phyloP scores from a whole-genome alignment of 2,888 invertebrate species.

The Linyphia triangularis region DNA sequence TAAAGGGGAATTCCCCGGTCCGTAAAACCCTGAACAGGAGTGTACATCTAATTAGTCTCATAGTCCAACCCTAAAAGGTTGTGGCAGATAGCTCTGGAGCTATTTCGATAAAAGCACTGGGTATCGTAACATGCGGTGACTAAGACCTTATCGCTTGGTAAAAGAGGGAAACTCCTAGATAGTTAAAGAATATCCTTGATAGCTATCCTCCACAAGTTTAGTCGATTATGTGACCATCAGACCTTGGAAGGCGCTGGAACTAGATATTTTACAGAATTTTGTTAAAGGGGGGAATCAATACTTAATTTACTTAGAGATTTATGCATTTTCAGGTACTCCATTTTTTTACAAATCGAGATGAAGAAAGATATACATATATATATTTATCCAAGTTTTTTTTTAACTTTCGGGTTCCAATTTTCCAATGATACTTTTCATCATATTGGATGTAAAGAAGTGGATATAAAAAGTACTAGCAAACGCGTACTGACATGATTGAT shows the following conservation, averaged over 20 bases:
- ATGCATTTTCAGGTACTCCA: slow-evolving; percentile 61
- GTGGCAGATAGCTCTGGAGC: slow-evolving; percentile 37
- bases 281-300: slow-evolving; percentile 60
- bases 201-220: not conserved
- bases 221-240: slow-evolving; percentile 67
- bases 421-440: slow-evolving; percentile 60
- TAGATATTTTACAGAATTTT: slow-evolving; percentile 49
- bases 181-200: not conserved
- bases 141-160: slow-evolving; percentile 47
- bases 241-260: slow-evolving; percentile 27
- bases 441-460: slow-evolving; percentile 25
- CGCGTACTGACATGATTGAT: slow-evolving; percentile 57
- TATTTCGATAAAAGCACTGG: slow-evolving; percentile 38
- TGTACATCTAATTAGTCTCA: slow-evolving; percentile 66
- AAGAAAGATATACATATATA: slow-evolving; percentile 16
- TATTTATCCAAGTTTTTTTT: slow-evolving; percentile 29
- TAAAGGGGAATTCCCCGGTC: slow-evolving; percentile 32
- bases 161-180: slow-evolving; percentile 37
- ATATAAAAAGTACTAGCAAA: slow-evolving; percentile 29
- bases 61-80: slow-evolving; percentile 51
- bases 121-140: slow-evolving; percentile 56
- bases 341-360: slow-evolving; percentile 59
- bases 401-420: slow-evolving; percentile 53
- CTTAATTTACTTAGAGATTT: slow-evolving; percentile 70
- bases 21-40: slow-evolving; percentile 34